Base-by-base conservation (phyloP, 2,888 invertebrate species). In the Orchesella flavescens region DNA sequence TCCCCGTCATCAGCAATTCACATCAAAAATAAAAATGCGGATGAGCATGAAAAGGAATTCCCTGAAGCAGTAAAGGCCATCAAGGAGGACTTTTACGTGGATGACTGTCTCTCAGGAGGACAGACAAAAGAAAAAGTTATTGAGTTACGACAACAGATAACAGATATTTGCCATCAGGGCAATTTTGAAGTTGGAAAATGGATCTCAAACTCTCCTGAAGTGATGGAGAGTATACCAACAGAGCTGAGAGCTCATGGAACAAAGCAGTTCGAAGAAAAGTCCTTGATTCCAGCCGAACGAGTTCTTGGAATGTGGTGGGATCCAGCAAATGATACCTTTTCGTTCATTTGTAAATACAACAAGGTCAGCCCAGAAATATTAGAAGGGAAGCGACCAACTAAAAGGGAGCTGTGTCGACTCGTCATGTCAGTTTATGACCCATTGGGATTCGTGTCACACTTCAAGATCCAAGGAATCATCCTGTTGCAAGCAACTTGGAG, bases 1-100 rank as follows among this genome's bases (percentile, higher is more conserved):
- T 86, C 85, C 1, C 85, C 85, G 0, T 83, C 71, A 2, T 61
- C 79, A 3, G 86, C 86, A 4, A 74, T 79, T 23, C 73, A 49
- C n/a, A 72, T 80, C 0, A 80, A 75, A 13, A 72, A 81, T n/a
- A 10, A 24, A 13, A 76, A 76, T 65, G 78, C 81, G 0, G n/a
- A 55, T 12, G 57, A 81, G 46, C 66, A 19, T 17, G 57, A 44
- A 0, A 19, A 43, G 12, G 53, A 76, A 5, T 65, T 63, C 46
- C 84, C 84, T 0, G 63, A 44, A 19, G 84, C 84, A 2, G 53
- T 43, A 0, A 63, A 43, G 5, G 78, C 69, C 9, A 79, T 79
- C 3, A 49, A 49, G 5, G 5, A 53, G 12, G 46, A 79, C 12
- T 19, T 59, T 21, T 84, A 84, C 24, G 53, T 74, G 3, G 84